Evolutionary conservation across 1,140 invertebrate genomes (phyloP), one percentile per base, ranked within the genome.

Genomic region (Dendrolimus punctatus): DNA sequence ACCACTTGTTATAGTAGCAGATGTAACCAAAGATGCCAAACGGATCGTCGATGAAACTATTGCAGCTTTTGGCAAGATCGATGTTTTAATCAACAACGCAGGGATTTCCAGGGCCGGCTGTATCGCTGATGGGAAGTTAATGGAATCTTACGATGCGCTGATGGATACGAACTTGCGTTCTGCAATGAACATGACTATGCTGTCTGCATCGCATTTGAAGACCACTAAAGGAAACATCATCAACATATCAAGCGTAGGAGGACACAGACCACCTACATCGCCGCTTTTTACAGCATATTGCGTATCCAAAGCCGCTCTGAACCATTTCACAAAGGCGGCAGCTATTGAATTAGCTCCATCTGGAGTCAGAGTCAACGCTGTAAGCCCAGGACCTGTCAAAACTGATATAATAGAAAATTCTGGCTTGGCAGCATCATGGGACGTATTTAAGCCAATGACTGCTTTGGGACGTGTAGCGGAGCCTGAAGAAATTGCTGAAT

Each of bases 231-330:
- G 93, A 9, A 91, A 89, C 56, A 91, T 94, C 62, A 90, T 95
- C 0, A 95, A 95, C 79, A 90, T 95, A 4, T 94, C 93, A 5
- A 94, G 93, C 68, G 90, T 94, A 2, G 89, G 86, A 64, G 92
- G 10, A 38, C 10, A 8, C 6, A 9, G 2, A 6, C 8, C 4
- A 6, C 60, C n/a, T n/a, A n/a, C n/a, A n/a, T n/a, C 36, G n/a
- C 53, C 23, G 23, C 23, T 2, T 23, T 2, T 23, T 1, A 23
- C 23, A 23, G 23, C 23, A 23, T 23, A 23, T 23, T 1, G 23
- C 23, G 23, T 23, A 23, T 23, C 23, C 23, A 23, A 23, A 23
- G 23, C 23, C 23, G 23, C 23, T 23, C 3, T 23, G 23, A 23
- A 23, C 23, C 23, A 23, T 23, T 23, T 23, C 23, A 23, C 23